Base-by-base conservation (phyloP, 2,888 invertebrate genomes). In the Yponomeuta evonymella region DNA sequence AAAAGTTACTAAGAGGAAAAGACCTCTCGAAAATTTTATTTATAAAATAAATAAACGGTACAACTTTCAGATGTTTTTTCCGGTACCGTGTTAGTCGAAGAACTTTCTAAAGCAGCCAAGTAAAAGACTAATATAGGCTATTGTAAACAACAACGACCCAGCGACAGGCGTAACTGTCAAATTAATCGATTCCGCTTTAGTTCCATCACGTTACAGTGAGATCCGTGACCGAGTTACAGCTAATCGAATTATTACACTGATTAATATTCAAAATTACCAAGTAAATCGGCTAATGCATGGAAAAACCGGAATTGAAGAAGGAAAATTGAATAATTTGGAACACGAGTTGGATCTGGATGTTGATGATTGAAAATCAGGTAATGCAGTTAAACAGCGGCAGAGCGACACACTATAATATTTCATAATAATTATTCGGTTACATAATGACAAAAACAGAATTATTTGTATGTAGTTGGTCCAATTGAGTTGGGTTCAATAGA, bases 181-280 rank as follows among this genome's bases (percentile, higher is more conserved):
- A 67, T 74, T 71, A 79, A 80, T 81, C 78, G 77, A 81, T 82
- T 80, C 71, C 71, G 70, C 68, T 75, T 82, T 78, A 77, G 80
- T 80, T 81, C 77, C 79, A 76, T 79, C 75, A 72, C 72, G 73
- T 78, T 75, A 75, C 70, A 70, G 71, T 70, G 74, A 76, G 73
- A 73, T 71, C 76, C 79, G 80, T 80, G 78, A 77, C 77, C 74
- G 73, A 73, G 71, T 72, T 69, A 58, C 30, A 58, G 30, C 58
- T 72, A 69, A 72, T 70, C 71, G 70, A 70, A 64, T 72, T 72
- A 70, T 70, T 70, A 51, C 62, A 72, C 43, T 71, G 69, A 71
- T 71, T 71, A 72, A 67, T 71, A 65, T 69, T 71, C 71, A 63
- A 66, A 65, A 33, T 63, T 4, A 33, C 36, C 23, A 30, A 58